These are phyloP conservation scores for Micromesistius poutassou DNA, from an alignment of 2,797 vertebrate species.

Conservation along the genomic window DNA sequence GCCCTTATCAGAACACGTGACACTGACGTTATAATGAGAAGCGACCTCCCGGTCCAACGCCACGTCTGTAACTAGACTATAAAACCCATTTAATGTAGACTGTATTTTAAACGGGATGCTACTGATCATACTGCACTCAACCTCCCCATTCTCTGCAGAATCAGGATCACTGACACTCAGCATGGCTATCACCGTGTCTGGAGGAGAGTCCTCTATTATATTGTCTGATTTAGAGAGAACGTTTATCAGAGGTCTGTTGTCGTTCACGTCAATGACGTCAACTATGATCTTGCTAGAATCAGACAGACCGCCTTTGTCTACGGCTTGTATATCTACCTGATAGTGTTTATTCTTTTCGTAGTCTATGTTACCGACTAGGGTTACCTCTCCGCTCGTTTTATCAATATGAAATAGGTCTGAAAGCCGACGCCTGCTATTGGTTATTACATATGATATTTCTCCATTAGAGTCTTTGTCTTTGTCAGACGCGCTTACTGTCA, in stretches of 20 bases:
- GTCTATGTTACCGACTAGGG: slow-evolving; percentile 49
- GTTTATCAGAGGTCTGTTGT: slow-evolving; percentile 67
- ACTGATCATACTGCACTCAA: slow-evolving; percentile 51
- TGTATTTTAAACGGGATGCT: slow-evolving; percentile 52
- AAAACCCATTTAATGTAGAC: slow-evolving; percentile 41
- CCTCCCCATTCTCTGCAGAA: slow-evolving; percentile 55
- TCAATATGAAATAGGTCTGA: slow-evolving; percentile 53
- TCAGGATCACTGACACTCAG: slow-evolving; percentile 67
- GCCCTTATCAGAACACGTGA: slow-evolving; percentile 37
- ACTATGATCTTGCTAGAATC: slow-evolving; percentile 58
- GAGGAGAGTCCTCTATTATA: slow-evolving; percentile 56
- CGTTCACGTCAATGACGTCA: slow-evolving; percentile 66
- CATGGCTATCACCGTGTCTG: slow-evolving; percentile 61
- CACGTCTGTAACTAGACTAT: not conserved
- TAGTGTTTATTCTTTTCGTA: slow-evolving; percentile 64
- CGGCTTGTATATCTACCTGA: slow-evolving; percentile 64
- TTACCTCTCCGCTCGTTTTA: slow-evolving; percentile 48
- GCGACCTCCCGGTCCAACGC: not conserved
- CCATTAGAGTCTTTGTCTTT: slow-evolving; percentile 62
- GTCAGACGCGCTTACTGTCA: slow-evolving; percentile 63
- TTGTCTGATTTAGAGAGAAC: slow-evolving; percentile 50
- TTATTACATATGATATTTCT: slow-evolving; percentile 59
- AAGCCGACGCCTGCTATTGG: slow-evolving; percentile 32
- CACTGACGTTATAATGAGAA: not conserved
- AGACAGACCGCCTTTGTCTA: slow-evolving; percentile 62